These are phyloP conservation scores for Catocala sponsa DNA, from an alignment of 2,888 invertebrate genomes.

Conservation along the genomic window DNA sequence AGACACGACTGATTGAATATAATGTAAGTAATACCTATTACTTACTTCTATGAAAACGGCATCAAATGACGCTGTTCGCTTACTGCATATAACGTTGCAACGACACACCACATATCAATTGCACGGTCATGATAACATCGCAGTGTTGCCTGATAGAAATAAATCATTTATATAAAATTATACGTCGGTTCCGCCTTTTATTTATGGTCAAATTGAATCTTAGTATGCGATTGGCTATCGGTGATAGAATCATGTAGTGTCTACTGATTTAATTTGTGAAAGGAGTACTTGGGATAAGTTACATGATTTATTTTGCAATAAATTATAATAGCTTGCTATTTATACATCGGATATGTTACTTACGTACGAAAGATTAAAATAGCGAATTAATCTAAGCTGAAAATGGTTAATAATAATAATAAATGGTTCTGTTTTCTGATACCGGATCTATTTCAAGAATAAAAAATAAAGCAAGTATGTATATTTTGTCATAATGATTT, in stretches of 20 bases:
- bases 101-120: conserved; percentile 21
- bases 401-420: too few species aligned
- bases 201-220: conserved; percentile 44
- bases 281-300: conserved; percentile 20
- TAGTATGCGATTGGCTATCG: conserved; percentile 14
- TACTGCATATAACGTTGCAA: conserved; percentile 10
- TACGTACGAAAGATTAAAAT: too few species aligned
- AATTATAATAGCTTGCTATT: too few species aligned
- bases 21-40: background rate
- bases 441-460: too few species aligned
- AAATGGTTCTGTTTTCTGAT: too few species aligned
- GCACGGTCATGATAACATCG: conserved; percentile 16
- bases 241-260: conserved; percentile 26
- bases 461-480: too few species aligned
- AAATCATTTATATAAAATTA: conserved; percentile 44
- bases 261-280: conserved; percentile 25
- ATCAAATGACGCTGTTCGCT: conserved; percentile 9
- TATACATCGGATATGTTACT: too few species aligned
- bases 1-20: background rate
- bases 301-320: too few species aligned
- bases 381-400: too few species aligned
- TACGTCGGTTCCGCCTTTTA: conserved; percentile 28
- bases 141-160: conserved; percentile 32
- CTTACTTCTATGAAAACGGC: conserved; percentile 10
- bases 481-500: too few species aligned